Percentiles rank a stretch among this genome's conserved stretches.
These are phyloP conservation scores for Calliopsis andreniformis DNA, from an alignment of 1,140 invertebrate genomes.

Conservation along the genomic window DNA sequence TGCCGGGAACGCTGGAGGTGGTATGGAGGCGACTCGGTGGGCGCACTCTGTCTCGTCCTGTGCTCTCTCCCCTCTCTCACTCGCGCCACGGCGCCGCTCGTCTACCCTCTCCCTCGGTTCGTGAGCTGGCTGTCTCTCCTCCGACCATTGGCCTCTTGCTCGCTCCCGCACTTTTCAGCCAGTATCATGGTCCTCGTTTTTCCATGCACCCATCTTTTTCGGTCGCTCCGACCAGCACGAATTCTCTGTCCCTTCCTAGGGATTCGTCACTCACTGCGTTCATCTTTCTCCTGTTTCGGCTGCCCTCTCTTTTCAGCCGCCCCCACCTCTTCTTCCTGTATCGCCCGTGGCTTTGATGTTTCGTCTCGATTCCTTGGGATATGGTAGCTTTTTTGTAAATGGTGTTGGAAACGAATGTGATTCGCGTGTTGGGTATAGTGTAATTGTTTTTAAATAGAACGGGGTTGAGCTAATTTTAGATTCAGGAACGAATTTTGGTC, in stretches of 20 bases:
- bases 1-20: conserved; percentile 77
- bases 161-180: conserved; percentile 34
- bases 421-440: no score
- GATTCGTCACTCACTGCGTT: conserved; percentile 39
- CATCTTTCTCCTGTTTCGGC: conserved; percentile 12
- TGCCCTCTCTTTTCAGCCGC: conserved; percentile 24
- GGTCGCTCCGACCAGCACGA: not conserved
- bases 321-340: not conserved
- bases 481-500: no score
- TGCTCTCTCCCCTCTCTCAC: conserved; percentile 20
- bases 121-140: conserved; percentile 4
- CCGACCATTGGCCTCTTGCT: not conserved
- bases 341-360: not conserved
- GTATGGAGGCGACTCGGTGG: conserved; percentile 70
- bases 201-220: not conserved
- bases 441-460: no score
- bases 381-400: no score
- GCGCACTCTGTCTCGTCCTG: conserved; percentile 61
- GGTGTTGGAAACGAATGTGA: no score
- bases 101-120: conserved; percentile 16
- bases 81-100: conserved; percentile 12
- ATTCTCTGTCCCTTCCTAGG: not conserved
- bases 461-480: no score
- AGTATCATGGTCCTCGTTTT: conserved; percentile 23
- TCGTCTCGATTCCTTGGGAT: not conserved